A percentile compares a stretch with the other conserved stretches of the same genome.
These are phyloP conservation scores for Drepana falcataria DNA, from an alignment of 2,888 invertebrate genomes.

Conservation along the genomic window DNA sequence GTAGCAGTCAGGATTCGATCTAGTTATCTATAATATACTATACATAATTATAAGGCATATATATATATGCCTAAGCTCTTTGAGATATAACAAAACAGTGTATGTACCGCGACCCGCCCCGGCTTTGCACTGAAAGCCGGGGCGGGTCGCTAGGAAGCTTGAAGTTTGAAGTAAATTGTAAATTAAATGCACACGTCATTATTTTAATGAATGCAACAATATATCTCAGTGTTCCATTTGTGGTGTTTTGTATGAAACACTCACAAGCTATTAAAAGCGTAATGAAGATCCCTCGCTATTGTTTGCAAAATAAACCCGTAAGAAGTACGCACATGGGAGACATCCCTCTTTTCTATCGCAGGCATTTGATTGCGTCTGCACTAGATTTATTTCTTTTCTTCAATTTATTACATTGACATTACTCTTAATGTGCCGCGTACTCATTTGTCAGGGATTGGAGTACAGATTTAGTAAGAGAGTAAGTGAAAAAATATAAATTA, in stretches of 20 bases:
- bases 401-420: slow-evolving; percentile 26
- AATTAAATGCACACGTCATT: too few species aligned
- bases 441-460: slow-evolving; percentile 10
- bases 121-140: too few species aligned
- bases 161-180: too few species aligned
- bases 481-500: neutral
- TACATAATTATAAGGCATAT: too few species aligned
- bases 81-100: too few species aligned
- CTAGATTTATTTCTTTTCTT: slow-evolving; percentile 40
- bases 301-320: slow-evolving; percentile 47
- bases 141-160: too few species aligned
- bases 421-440: slow-evolving; percentile 9
- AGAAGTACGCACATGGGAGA: slow-evolving; percentile 47
- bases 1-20: too few species aligned
- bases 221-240: too few species aligned
- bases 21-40: too few species aligned
- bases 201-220: too few species aligned
- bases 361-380: slow-evolving; percentile 47
- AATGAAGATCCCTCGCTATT: slow-evolving; percentile 33
- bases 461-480: neutral
- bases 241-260: neutral
- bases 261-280: slow-evolving; percentile 13
- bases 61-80: too few species aligned
- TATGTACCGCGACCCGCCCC: too few species aligned
- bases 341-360: slow-evolving; percentile 36